Conservation (phyloP, 2,113 vertebrate genomes). For the Sialia sialis region DNA sequence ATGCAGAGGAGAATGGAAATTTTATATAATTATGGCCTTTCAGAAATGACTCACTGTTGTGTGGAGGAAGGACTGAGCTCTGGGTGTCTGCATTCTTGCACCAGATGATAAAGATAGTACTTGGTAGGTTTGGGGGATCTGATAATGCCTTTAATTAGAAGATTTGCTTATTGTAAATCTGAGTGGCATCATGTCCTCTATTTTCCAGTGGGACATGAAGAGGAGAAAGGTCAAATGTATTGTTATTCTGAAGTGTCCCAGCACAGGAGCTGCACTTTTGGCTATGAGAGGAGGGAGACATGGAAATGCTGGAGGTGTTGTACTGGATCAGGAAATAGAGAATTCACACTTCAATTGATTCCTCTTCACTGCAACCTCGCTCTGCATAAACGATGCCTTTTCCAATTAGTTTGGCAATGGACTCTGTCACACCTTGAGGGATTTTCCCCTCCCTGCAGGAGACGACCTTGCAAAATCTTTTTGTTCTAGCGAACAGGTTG, state of each 20-base stretch:
- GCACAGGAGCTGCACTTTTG: background rate
- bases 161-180: background rate
- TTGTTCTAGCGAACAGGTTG: background rate
- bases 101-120: background rate
- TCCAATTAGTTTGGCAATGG: background rate
- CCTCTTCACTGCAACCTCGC: background rate
- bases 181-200: background rate
- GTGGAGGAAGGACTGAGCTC: background rate
- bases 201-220: background rate
- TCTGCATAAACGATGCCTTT: background rate
- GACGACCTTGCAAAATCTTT: background rate
- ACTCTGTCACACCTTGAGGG: background rate
- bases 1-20: background rate
- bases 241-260: background rate
- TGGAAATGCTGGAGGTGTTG: rapidly evolving
- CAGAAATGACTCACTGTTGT: slow-evolving; percentile 29
- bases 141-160: background rate
- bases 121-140: background rate
- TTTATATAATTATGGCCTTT: background rate
- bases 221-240: background rate
- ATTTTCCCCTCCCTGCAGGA: background rate
- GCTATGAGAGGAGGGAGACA: background rate
- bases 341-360: background rate
- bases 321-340: rapidly evolving
- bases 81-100: background rate